Evolutionary conservation across 2,888 invertebrate species (phyloP).

Genomic region (Orchesella flavescens): DNA sequence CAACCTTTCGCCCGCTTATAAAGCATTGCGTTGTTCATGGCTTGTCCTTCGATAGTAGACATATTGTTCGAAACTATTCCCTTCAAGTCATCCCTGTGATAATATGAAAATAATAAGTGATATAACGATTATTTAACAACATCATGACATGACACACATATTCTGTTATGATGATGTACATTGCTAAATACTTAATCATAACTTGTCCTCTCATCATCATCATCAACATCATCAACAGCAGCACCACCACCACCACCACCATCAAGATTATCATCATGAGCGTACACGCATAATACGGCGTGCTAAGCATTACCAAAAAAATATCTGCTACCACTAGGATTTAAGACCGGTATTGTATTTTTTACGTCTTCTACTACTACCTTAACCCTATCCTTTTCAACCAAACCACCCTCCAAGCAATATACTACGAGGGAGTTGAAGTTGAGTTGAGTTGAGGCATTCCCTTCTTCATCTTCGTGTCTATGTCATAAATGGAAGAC

Average conservation of each 20-base stretch:
- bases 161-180: slow-evolving; percentile 42
- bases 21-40: slow-evolving; percentile 46
- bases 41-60: slow-evolving; percentile 51
- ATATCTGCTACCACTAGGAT: neutral
- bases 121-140: slow-evolving; percentile 61
- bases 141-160: slow-evolving; percentile 59
- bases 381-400: slow-evolving; percentile 9
- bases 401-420: neutral
- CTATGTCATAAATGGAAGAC: slow-evolving; percentile 28
- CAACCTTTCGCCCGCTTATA: slow-evolving; percentile 48
- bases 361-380: neutral
- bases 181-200: slow-evolving; percentile 56
- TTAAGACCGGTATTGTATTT: slow-evolving; percentile 11
- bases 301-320: neutral
- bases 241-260: slow-evolving; percentile 25
- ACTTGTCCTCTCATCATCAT: slow-evolving; percentile 47
- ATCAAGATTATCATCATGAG: neutral
- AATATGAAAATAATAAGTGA: slow-evolving; percentile 61
- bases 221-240: slow-evolving; percentile 1
- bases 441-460: slow-evolving; percentile 4
- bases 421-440: neutral
- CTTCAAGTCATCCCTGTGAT: slow-evolving; percentile 42
- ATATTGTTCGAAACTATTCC: slow-evolving; percentile 36
- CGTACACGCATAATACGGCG: neutral
- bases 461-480: neutral